A percentile compares a stretch with the other conserved stretches of the same genome.
phyloP scores from a whole-genome alignment of 2,888 invertebrate species.

The Tuberolachnus salignus region DNA sequence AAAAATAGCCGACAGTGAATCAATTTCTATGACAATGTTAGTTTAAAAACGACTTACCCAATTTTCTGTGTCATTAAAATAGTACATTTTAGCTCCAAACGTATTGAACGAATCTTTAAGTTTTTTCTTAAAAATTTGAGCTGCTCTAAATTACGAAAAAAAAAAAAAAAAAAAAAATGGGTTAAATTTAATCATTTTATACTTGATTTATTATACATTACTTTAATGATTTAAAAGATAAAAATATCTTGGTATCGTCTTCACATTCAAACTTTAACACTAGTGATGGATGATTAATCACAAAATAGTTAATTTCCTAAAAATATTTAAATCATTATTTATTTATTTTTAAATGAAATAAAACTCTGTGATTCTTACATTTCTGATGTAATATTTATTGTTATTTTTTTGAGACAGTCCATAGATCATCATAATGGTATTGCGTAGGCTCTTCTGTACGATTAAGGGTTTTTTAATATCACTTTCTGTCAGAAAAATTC shows the following conservation, averaged over 20 bases:
- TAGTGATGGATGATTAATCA: constrained; percentile 40
- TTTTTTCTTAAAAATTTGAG: constrained; percentile 54
- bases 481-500: constrained; percentile 33
- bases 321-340: neutral
- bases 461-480: constrained; percentile 34
- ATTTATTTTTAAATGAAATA: constrained; percentile 1
- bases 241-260: constrained; percentile 48
- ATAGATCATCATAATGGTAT: constrained; percentile 53
- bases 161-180: neutral
- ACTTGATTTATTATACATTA: neutral
- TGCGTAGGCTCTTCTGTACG: constrained; percentile 45
- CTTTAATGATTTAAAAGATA: constrained; percentile 56
- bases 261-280: constrained; percentile 49
- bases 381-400: constrained; percentile 28
- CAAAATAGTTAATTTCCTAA: constrained; percentile 44
- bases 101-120: constrained; percentile 29
- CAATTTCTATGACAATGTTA: neutral
- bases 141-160: constrained; percentile 33
- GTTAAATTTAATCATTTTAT: neutral
- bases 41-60: constrained; percentile 29
- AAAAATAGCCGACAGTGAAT: too few species aligned
- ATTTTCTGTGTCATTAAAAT: constrained; percentile 51
- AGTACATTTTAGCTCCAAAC: constrained; percentile 47
- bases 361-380: neutral
- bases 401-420: constrained; percentile 36